Evolutionary conservation across 2,113 vertebrate species (phyloP).

Genomic region (Paraplagusia blochii): DNA sequence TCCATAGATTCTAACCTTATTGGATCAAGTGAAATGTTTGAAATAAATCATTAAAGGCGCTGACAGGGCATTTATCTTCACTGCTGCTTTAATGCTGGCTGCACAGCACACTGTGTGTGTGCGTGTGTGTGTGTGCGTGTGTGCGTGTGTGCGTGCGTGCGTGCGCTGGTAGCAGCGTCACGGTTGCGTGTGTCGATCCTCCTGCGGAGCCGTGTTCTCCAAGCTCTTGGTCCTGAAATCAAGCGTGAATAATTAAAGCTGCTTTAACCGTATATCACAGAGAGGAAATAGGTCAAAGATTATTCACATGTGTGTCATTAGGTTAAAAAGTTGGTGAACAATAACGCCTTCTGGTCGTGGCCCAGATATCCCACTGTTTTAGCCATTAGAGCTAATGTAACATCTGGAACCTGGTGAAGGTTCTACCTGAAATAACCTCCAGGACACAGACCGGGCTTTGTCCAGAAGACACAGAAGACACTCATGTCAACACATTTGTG

Average conservation of each 20-base stretch:
- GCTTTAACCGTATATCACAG: conserved; percentile 75
- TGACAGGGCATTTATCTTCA: conserved; percentile 80
- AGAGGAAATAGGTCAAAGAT: conserved; percentile 56
- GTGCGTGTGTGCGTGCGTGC: conserved; percentile 11
- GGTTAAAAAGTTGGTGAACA: conserved; percentile 45
- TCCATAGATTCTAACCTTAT: conserved; percentile 69
- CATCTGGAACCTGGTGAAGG: background rate
- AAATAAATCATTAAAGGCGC: conserved; percentile 75
- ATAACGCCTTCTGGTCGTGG: conserved; percentile 8
- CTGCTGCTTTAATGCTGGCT: conserved; percentile 68
- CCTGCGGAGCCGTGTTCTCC: conserved; percentile 73
- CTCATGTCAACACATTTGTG: no score
- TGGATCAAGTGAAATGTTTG: conserved; percentile 73
- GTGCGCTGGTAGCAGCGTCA: conserved; percentile 68
- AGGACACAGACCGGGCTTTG: background rate
- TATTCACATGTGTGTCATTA: conserved; percentile 59
- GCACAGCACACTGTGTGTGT: conserved; percentile 64
- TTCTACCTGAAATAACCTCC: conserved; percentile 17
- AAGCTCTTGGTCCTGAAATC: conserved; percentile 77
- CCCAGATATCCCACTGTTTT: conserved; percentile 27
- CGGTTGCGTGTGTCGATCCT: conserved; percentile 73
- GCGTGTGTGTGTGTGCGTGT: conserved; percentile 32
- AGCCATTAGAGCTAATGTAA: background rate
- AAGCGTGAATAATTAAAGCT: conserved; percentile 79
- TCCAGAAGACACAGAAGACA: background rate